Evolutionary conservation across 2,113 vertebrate genomes (phyloP).

Genomic region (Ailurus styani): DNA sequence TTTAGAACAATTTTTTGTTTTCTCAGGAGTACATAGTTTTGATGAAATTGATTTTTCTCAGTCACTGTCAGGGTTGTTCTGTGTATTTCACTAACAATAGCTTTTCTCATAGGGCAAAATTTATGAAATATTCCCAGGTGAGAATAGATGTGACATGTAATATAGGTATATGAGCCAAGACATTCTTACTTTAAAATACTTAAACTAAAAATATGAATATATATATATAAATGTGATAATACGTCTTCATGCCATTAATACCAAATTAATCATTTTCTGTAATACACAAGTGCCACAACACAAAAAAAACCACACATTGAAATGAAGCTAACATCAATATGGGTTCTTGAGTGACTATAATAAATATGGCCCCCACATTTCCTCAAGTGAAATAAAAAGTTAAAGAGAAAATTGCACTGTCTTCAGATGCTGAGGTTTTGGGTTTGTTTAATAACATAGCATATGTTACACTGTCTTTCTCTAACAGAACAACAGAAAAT

Average conservation of each 20-base stretch:
- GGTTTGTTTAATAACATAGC: not conserved
- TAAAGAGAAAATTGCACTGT: not conserved
- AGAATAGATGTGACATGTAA: not conserved
- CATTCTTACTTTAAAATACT: not conserved
- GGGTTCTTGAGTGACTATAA: not conserved
- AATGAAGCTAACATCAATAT: not conserved
- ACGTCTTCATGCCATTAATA: not conserved
- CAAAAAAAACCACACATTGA: not conserved
- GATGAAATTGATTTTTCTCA: slow-evolving; percentile 59
- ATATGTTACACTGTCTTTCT: not conserved
- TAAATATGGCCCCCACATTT: not conserved
- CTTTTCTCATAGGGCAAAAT: not conserved
- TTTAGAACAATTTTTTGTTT: slow-evolving; percentile 25
- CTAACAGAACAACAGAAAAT: not conserved
- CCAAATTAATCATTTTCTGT: not conserved
- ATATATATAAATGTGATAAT: not conserved
- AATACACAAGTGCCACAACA: not conserved
- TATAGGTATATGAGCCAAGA: not conserved
- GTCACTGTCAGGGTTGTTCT: slow-evolving; percentile 32
- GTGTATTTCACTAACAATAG: slow-evolving; percentile 28
- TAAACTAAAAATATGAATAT: not conserved
- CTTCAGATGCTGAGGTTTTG: not conserved
- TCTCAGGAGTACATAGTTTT: slow-evolving; percentile 31
- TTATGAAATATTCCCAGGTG: slow-evolving; percentile 15
- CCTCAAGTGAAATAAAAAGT: not conserved